phyloP scores from a whole-genome alignment of 2,888 invertebrate species.

The Caenorhabditis wallacei region DNA sequence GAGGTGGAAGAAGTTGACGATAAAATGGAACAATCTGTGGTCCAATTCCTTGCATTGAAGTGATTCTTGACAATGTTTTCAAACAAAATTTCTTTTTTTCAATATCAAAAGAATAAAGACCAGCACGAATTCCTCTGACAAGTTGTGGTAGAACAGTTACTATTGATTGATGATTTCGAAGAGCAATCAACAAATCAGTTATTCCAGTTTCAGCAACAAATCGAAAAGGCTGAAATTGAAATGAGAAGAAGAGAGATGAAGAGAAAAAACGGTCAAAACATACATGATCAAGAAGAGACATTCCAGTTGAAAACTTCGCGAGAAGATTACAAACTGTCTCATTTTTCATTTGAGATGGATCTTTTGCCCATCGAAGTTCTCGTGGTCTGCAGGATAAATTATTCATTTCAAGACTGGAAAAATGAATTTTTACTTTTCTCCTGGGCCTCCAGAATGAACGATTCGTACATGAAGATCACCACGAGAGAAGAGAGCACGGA shows the following conservation, averaged over 20 bases:
- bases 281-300: conserved; percentile 63
- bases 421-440: conserved; percentile 50
- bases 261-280: background rate
- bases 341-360: conserved; percentile 63
- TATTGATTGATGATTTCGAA: conserved; percentile 47
- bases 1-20: conserved; percentile 92
- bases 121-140: conserved; percentile 74
- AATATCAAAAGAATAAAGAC: conserved; percentile 73
- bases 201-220: conserved; percentile 74
- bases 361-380: conserved; percentile 64
- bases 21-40: conserved; percentile 98
- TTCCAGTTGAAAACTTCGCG: conserved; percentile 61
- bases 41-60: conserved; percentile 88
- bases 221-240: conserved; percentile 71
- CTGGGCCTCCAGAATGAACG: conserved; percentile 66
- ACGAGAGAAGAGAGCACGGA: conserved; percentile 61
- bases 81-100: conserved; percentile 74
- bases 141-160: conserved; percentile 60
- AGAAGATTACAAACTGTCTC: conserved; percentile 54
- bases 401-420: background rate
- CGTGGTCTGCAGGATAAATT: conserved; percentile 47
- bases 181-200: conserved; percentile 71
- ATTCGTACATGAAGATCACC: conserved; percentile 69
- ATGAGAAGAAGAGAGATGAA: background rate
- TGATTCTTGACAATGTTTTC: conserved; percentile 69